A percentile compares a stretch with the other conserved stretches of the same genome.
These are phyloP conservation scores for Pipistrellus pygmaeus DNA, from an alignment of 2,797 vertebrate species.

Conservation along the genomic window DNA sequence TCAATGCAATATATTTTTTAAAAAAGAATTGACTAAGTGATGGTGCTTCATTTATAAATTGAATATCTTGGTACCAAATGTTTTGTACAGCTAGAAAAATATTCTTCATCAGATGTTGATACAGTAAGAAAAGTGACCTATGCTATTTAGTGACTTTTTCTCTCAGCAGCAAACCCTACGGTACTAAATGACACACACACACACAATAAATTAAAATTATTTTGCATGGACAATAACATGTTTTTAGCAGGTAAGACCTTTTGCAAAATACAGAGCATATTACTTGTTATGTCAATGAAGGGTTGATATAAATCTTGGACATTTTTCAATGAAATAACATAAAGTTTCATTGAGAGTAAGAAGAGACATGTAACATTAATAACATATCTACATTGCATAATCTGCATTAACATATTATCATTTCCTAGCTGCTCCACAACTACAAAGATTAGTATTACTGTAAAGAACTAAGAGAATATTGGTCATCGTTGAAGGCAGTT, in stretches of 20 bases:
- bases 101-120: neutral
- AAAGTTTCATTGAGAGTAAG: neutral
- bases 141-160: neutral
- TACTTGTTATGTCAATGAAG: slow-evolving; percentile 1
- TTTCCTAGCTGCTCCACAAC: neutral
- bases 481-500: neutral
- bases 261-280: neutral
- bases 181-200: slow-evolving; percentile 22
- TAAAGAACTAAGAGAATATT: neutral
- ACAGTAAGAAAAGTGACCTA: slow-evolving; percentile 26
- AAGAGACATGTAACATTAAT: slow-evolving; percentile 1
- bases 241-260: slow-evolving; percentile 36
- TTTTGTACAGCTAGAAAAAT: slow-evolving; percentile 35
- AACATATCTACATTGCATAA: neutral
- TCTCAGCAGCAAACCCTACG: neutral
- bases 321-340: neutral
- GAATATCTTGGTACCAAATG: neutral
- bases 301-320: neutral
- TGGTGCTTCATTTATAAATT: neutral
- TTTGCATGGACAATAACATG: neutral
- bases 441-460: neutral
- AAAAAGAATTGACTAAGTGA: neutral
- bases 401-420: neutral
- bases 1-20: too few relatives aligned
- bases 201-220: slow-evolving; percentile 36